phyloP scores from a whole-genome alignment of 1,140 invertebrate species.

The Dendrolimus punctatus region DNA sequence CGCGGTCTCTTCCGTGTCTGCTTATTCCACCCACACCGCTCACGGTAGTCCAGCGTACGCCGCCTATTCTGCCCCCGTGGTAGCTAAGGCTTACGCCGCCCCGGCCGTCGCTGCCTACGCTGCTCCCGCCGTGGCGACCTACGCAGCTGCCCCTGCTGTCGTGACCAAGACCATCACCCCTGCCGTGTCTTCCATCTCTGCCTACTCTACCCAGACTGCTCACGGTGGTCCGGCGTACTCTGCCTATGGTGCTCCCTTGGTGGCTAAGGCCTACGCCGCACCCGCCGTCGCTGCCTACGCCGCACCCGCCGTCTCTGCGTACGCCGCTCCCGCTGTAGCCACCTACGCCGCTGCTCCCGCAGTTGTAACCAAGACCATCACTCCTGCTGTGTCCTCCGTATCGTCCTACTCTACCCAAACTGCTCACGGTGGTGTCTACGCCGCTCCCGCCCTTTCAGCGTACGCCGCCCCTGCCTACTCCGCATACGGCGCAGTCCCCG shows the following conservation, averaged over 20 bases:
- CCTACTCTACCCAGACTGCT: conserved; percentile 35
- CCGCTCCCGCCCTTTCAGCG: conserved; percentile 20
- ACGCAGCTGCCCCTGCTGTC: conserved; percentile 18
- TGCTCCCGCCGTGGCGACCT: conserved; percentile 11
- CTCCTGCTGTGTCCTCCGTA: conserved; percentile 46
- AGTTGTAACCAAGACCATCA: conserved; percentile 22
- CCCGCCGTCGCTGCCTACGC: conserved; percentile 23
- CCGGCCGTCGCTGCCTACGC: conserved; percentile 18
- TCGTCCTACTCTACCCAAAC: conserved; percentile 51
- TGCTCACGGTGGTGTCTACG: conserved; percentile 32
- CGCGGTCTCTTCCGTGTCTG: conserved; percentile 30
- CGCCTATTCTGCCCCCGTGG: conserved; percentile 24
- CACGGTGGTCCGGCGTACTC: conserved; percentile 20
- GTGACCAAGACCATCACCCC: conserved; percentile 30
- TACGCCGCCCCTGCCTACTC: conserved; percentile 23
- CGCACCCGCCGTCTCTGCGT: conserved; percentile 9
- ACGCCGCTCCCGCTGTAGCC: conserved; percentile 20
- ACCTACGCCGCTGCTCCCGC: conserved; percentile 25
- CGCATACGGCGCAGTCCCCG: conserved; percentile 19
- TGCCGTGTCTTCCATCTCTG: conserved; percentile 36
- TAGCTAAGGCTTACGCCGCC: conserved; percentile 19
- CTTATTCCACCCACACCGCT: conserved; percentile 33
- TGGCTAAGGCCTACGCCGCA: conserved; percentile 18
- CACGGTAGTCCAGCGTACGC: conserved; percentile 27
- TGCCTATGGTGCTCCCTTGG: conserved; percentile 15